phyloP scores from a whole-genome alignment of 2,888 invertebrate genomes.

The Nomada ruficornis region DNA sequence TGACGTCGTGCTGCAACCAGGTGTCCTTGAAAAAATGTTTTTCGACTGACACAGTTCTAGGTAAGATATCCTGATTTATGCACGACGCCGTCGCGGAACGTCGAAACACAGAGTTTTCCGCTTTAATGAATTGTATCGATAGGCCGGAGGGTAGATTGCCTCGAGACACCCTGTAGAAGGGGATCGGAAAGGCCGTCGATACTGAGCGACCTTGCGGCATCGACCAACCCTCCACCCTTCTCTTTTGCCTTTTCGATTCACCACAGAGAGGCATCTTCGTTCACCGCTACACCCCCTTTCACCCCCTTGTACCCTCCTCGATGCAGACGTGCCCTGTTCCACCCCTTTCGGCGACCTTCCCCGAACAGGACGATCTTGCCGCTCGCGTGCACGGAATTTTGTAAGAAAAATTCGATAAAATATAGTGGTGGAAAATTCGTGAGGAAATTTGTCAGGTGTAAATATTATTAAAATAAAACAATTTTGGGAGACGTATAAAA shows the following conservation, averaged over 20 bases:
- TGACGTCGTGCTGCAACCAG: constrained; percentile 30
- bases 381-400: constrained; percentile 21
- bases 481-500: no score
- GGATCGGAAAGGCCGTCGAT: constrained; percentile 74
- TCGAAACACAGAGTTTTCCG: constrained; percentile 10
- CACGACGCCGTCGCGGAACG: constrained; percentile 22
- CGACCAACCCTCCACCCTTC: constrained; percentile 75
- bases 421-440: no score
- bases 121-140: constrained; percentile 51
- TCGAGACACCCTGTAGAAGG: constrained; percentile 51
- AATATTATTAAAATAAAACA: no score
- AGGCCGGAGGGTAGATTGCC: constrained; percentile 45
- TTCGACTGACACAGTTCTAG: background rate
- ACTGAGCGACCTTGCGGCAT: constrained; percentile 80
- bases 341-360: constrained; percentile 38
- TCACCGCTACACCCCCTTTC: constrained; percentile 10
- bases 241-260: constrained; percentile 61
- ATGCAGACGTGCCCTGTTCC: constrained; percentile 10
- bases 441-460: no score
- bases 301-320: constrained; percentile 27
- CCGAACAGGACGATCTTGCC: constrained; percentile 32
- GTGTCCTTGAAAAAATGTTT: constrained; percentile 42
- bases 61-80: constrained; percentile 38
- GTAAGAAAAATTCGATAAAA: no score
- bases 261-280: constrained; percentile 51